Evolutionary conservation across 1,140 invertebrate genomes (phyloP).

Genomic region (Conus ventricosus): DNA sequence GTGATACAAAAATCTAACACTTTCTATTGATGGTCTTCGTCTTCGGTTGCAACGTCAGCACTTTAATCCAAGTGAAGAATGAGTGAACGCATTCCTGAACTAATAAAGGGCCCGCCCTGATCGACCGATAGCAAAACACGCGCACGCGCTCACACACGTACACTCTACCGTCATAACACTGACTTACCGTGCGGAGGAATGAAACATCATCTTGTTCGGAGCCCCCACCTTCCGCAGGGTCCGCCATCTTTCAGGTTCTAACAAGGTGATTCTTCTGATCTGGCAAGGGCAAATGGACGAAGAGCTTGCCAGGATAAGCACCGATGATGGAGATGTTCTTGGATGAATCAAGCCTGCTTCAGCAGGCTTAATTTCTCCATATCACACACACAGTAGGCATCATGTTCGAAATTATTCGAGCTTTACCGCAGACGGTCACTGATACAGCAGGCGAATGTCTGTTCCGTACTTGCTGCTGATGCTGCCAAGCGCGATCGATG

Average conservation of each 20-base stretch:
- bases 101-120: too few species aligned
- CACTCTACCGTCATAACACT: not conserved
- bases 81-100: too few species aligned
- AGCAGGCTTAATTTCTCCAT: conserved; percentile 23
- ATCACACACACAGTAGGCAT: conserved; percentile 30
- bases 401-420: conserved; percentile 38
- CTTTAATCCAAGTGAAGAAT: too few species aligned
- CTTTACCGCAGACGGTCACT: conserved; percentile 38
- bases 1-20: too few species aligned
- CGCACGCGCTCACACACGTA: too few species aligned
- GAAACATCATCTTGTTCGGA: conserved; percentile 67
- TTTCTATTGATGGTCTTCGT: too few species aligned
- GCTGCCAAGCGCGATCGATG: conserved; percentile 31
- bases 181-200: conserved; percentile 64
- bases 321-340: not conserved
- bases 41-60: too few species aligned
- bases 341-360: conserved; percentile 26
- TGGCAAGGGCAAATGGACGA: conserved; percentile 27
- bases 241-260: conserved; percentile 56
- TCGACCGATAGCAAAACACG: too few species aligned
- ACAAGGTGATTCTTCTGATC: conserved; percentile 6
- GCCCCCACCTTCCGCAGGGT: conserved; percentile 58
- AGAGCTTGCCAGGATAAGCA: not conserved
- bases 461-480: conserved; percentile 24
- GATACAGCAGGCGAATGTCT: conserved; percentile 35